A percentile compares a stretch with the other conserved stretches of the same genome.
phyloP scores from a whole-genome alignment of 1,140 invertebrate genomes.

The Trypoxylus dichotomus region DNA sequence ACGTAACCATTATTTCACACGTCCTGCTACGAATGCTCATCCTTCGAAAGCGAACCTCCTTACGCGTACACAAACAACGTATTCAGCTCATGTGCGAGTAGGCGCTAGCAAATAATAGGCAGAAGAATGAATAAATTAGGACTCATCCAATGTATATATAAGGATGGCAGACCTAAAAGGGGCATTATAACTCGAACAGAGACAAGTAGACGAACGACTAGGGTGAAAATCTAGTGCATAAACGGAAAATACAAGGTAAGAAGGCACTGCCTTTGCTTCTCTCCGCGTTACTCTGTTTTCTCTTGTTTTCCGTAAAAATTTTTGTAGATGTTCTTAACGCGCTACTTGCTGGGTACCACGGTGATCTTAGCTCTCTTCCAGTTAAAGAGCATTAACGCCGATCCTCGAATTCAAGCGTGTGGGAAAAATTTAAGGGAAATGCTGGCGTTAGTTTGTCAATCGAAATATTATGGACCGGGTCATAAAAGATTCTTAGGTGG shows the following conservation, averaged over 20 bases:
- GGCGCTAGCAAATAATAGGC: no score
- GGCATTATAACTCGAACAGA: background rate
- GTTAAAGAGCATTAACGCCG: background rate
- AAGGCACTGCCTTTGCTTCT: background rate
- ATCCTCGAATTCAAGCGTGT: background rate
- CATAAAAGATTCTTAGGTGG: background rate
- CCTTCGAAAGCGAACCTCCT: background rate
- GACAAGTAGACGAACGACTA: background rate
- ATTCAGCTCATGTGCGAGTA: no score
- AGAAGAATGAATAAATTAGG: background rate
- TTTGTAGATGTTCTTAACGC: background rate
- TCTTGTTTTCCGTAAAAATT: background rate
- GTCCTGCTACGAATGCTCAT: background rate
- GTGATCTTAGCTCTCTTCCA: background rate
- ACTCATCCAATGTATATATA: background rate
- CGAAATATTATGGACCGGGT: background rate
- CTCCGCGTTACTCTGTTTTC: background rate
- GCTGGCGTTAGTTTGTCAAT: background rate
- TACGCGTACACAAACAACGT: background rate
- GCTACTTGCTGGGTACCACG: background rate
- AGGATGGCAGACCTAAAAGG: background rate
- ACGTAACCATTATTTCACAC: background rate
- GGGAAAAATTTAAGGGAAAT: background rate
- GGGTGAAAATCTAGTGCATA: background rate
- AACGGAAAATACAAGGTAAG: background rate